Conservation (phyloP, 2,113 vertebrate genomes). For the Todiramphus chloris region DNA sequence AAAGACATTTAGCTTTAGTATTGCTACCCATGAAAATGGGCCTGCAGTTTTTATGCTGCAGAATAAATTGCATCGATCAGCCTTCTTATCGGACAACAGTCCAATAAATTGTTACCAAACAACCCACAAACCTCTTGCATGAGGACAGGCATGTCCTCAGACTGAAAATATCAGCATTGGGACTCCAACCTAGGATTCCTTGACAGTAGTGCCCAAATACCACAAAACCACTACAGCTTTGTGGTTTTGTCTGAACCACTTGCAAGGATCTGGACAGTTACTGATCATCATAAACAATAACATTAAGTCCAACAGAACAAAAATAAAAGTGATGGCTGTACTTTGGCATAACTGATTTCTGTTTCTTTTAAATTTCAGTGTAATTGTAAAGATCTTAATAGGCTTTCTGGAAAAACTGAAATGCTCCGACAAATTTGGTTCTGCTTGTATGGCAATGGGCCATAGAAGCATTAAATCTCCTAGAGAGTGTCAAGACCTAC, state of each 20-base stretch:
- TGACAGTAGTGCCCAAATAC: background rate
- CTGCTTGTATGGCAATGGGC: background rate
- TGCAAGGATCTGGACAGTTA: background rate
- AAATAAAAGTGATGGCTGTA: background rate
- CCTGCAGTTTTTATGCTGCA: background rate
- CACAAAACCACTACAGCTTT: background rate
- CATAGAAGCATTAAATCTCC: background rate
- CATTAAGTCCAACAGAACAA: accelerated
- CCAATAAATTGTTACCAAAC: background rate
- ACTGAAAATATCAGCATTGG: background rate
- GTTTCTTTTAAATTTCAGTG: background rate
- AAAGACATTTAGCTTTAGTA: background rate
- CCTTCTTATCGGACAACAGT: background rate
- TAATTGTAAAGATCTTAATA: background rate
- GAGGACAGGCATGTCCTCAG: background rate
- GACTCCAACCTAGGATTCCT: background rate
- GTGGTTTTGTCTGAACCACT: background rate
- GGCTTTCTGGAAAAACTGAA: background rate
- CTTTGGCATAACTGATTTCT: background rate
- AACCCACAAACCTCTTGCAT: background rate
- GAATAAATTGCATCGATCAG: background rate
- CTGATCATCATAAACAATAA: background rate
- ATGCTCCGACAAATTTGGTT: background rate
- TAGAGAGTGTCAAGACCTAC: background rate
- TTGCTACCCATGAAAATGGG: background rate